These are phyloP conservation scores for Drosophila aff. DNA, from an alignment of 1,140 invertebrate species.

Conservation along the genomic window DNA sequence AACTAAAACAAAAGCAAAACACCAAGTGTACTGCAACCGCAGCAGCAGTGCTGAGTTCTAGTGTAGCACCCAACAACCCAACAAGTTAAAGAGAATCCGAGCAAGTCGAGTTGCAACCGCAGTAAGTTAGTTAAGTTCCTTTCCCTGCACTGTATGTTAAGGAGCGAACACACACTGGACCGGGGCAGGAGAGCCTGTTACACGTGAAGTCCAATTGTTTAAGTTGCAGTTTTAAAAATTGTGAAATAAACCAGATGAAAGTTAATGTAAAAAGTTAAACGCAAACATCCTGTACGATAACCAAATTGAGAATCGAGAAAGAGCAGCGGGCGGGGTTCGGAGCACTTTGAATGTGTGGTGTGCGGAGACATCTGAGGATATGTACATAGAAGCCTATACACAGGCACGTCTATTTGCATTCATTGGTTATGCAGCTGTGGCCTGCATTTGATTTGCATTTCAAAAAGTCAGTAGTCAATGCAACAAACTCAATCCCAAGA, in stretches of 20 bases:
- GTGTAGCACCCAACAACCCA: slow-evolving; percentile 46
- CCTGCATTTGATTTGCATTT: slow-evolving; percentile 64
- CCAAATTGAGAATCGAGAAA: slow-evolving; percentile 6
- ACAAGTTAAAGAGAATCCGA: slow-evolving; percentile 36
- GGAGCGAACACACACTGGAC: slow-evolving; percentile 22
- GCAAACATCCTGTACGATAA: slow-evolving; percentile 35
- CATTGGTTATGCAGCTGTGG: slow-evolving; percentile 43
- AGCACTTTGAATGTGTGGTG: slow-evolving; percentile 43
- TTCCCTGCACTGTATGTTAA: slow-evolving; percentile 60
- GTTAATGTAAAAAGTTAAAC: slow-evolving; percentile 73
- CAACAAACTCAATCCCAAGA: slow-evolving; percentile 32
- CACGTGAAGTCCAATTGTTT: slow-evolving; percentile 54
- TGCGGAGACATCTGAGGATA: slow-evolving; percentile 16
- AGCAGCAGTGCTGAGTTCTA: slow-evolving; percentile 59
- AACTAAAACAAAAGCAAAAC: slow-evolving; percentile 50
- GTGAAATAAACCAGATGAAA: slow-evolving; percentile 66
- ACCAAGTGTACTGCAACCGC: slow-evolving; percentile 71
- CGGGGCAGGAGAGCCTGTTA: slow-evolving; percentile 20
- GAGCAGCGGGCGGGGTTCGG: slow-evolving; percentile 21
- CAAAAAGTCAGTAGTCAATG: slow-evolving; percentile 44
- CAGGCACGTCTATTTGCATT: slow-evolving; percentile 57
- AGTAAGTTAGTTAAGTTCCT: slow-evolving; percentile 69
- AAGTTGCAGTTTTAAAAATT: slow-evolving; percentile 68
- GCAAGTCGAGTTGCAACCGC: slow-evolving; percentile 36
- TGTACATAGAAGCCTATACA: slow-evolving; percentile 44